phyloP scores from a whole-genome alignment of 2,797 vertebrate genomes.

The Alosa sapidissima region DNA sequence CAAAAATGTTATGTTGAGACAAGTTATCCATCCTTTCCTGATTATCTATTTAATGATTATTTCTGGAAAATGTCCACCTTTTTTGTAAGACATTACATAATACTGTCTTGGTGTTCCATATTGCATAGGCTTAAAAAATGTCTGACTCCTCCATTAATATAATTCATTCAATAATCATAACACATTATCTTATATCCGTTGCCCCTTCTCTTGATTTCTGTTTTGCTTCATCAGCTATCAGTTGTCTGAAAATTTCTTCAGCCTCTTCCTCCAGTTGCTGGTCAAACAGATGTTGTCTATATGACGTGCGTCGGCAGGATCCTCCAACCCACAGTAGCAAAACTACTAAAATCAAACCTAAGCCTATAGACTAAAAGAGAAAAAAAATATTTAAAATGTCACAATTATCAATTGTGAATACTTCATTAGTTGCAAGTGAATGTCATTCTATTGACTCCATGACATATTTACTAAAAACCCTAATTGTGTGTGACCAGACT shows the following conservation, averaged over 20 bases:
- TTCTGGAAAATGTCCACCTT: too few relatives aligned
- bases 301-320: background rate
- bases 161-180: too few relatives aligned
- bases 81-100: too few relatives aligned
- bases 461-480: too few relatives aligned
- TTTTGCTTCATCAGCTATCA: background rate
- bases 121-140: too few relatives aligned
- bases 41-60: too few relatives aligned
- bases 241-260: background rate
- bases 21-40: too few relatives aligned
- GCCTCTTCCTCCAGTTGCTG: background rate
- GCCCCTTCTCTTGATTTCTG: background rate
- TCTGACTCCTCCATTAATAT: too few relatives aligned
- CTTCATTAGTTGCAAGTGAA: background rate
- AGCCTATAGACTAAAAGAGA: background rate
- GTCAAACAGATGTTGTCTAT: background rate
- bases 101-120: too few relatives aligned
- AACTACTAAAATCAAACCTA: background rate
- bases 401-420: background rate
- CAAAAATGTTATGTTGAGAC: too few relatives aligned
- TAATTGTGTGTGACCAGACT: too few relatives aligned
- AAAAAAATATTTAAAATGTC: background rate
- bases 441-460: too few relatives aligned
- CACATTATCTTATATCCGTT: background rate
- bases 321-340: background rate